Base-by-base conservation (phyloP, 2,888 invertebrate species). In the Philereme transversata region DNA sequence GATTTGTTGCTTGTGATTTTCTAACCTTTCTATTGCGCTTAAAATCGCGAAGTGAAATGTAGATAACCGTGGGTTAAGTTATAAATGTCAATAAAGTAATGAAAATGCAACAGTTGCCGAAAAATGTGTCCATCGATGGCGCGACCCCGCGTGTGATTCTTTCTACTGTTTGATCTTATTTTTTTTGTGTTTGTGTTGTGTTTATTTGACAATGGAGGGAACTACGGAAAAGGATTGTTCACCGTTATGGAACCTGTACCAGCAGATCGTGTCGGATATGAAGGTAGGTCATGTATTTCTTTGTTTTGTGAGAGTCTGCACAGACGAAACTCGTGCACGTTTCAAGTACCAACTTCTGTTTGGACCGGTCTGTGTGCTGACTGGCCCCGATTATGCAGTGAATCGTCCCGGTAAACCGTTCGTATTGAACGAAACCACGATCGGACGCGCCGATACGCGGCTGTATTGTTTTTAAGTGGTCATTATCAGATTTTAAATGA, bases 251-350 rank as follows among this genome's bases (percentile, higher is more conserved):
- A 97, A 97, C 83, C 94, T 99, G 75, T 99, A 99, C 87, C 98
- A 98, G 90, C 97, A 97, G 88, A 97, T 99, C 77, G 96, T 99
- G 78, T 96, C 96, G 81, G 99, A 99, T 87, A 97, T 99, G 97
- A 99, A 99, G 97, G 99, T 98, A 94, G 93, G 95, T 88, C 74
- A 72, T 57, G 64, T 62, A 53, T 53, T 62, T 62, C 56, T 64
- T 60, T 62, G 62, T 65, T 63, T 57, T 50, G 22, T 35, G 5
- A 8, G 40, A 40, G 11, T 40, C 9, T 10, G 8, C 46, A 40
- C 36, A 43, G 36, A 41, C 7, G 22, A 10, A 50, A 11, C 11
- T 8, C 22, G 11, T 10, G 6, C 22, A 22, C 8, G 35, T 53
- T 49, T 44, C 57, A 22, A 22, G 22, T 22, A 22, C 22, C 62